Evolutionary conservation across 2,888 invertebrate species (phyloP), one percentile per base, ranked within the genome.

Genomic region (Dryococelus australis): DNA sequence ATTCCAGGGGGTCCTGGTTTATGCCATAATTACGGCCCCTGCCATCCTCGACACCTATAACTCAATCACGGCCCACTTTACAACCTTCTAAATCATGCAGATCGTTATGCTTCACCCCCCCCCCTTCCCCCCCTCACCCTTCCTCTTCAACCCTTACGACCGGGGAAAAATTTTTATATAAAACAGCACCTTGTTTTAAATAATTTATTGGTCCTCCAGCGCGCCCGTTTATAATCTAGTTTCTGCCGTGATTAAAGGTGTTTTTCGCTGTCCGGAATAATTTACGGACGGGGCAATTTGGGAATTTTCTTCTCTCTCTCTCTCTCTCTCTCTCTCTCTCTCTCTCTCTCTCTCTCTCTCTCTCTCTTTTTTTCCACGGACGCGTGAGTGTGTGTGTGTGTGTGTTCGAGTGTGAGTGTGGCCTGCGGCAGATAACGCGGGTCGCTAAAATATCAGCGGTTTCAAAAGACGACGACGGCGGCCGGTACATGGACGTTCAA

Each of bases 41-140:
- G 65, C 65, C 65, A 65, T 65, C 65, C 65, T 24, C 24, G n/a
- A 65, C 65, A 65, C 65, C 65, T 65, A 65, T 65, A 65, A 65
- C 65, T 65, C 65, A 65, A 65, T 65, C 65, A 65, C 65, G 20
- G 2, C 65, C 65, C 65, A 65, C 65, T 65, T 65, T 65, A 65
- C 65, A 65, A n/a, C 65, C 65, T 65, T 65, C 20, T 65, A 65
- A 65, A 65, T 65, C 65, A 65, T n/a, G 65, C 65, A n/a, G 65
- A 65, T n/a, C n/a, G 65, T 65, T 65, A 65, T 65, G 24, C 65
- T 65, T 65, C n/a, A 16, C 16, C 20, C 65, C 20, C 20, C 65
- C 24, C 65, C 65, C n/a, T 20, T 16, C 65, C 65, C 8, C 16
- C 20, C n/a, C 65, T 65, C n/a, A n/a, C 51, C 51, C 8, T 51